These are phyloP conservation scores for Dryobotodes eremita DNA, from an alignment of 2,888 invertebrate species.

Conservation along the genomic window DNA sequence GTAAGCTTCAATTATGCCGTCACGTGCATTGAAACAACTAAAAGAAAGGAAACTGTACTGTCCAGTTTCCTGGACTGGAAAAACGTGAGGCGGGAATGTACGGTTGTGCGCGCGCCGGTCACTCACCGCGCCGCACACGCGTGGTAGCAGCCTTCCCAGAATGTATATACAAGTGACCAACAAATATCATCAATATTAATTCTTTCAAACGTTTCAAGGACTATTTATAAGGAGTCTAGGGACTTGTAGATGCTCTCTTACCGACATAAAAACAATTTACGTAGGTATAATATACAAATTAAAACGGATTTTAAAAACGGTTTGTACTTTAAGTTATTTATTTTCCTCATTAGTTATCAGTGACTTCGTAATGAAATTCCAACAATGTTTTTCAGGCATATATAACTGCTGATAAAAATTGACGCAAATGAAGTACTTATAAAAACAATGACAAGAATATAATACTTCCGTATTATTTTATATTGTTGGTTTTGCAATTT, in stretches of 20 bases:
- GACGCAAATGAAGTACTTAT: constrained; percentile 40
- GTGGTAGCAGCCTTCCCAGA: constrained; percentile 56
- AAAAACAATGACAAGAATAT: constrained; percentile 33
- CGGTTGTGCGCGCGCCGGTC: constrained; percentile 73
- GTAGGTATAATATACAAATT: neutral
- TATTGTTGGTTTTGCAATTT: constrained; percentile 8
- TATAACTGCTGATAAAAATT: constrained; percentile 43
- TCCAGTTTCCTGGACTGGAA: constrained; percentile 55
- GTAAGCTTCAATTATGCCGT: constrained; percentile 68
- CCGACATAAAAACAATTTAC: neutral
- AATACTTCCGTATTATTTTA: constrained; percentile 36
- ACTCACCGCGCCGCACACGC: constrained; percentile 72
- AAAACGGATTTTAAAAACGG: constrained; percentile 18
- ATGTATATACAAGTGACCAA: constrained; percentile 64
- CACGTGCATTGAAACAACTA: constrained; percentile 74
- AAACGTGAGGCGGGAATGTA: constrained; percentile 71
- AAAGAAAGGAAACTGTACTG: constrained; percentile 69
- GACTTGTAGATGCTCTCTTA: constrained; percentile 1
- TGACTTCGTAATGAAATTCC: constrained; percentile 20
- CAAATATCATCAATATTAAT: constrained; percentile 65
- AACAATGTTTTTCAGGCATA: constrained; percentile 37
- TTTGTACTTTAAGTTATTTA: constrained; percentile 7
- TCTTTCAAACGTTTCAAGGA: constrained; percentile 22
- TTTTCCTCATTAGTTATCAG: constrained; percentile 48
- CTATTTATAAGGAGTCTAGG: neutral